Evolutionary conservation across 2,888 invertebrate genomes (phyloP).

Genomic region (Drosophila mimetica): DNA sequence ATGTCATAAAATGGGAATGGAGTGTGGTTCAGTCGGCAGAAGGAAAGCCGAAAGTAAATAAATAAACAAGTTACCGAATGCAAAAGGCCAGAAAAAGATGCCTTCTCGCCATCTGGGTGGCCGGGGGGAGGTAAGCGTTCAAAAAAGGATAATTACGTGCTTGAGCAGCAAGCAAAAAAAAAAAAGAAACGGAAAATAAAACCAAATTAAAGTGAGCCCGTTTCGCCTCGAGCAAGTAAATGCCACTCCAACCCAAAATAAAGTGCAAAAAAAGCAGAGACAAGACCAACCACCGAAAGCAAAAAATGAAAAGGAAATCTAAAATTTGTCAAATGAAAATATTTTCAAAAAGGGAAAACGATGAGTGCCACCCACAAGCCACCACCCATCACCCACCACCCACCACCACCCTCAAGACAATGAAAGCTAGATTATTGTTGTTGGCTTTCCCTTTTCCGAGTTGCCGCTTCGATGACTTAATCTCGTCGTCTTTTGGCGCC

Average conservation of each 20-base stretch:
- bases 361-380: conserved; percentile 26
- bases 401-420: conserved; percentile 32
- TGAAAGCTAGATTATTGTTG: conserved; percentile 53
- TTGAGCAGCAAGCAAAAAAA: conserved; percentile 64
- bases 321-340: conserved; percentile 77
- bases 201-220: conserved; percentile 68
- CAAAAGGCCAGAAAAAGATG: conserved; percentile 36
- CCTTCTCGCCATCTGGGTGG: too few species aligned
- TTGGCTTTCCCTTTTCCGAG: conserved; percentile 40
- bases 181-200: conserved; percentile 17
- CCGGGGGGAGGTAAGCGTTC: conserved; percentile 21
- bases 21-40: conserved; percentile 40
- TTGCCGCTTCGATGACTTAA: conserved; percentile 78
- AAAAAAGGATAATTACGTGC: conserved; percentile 79
- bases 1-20: conserved; percentile 74
- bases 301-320: conserved; percentile 30
- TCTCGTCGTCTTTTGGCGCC: conserved; percentile 76
- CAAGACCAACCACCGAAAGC: conserved; percentile 35
- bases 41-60: conserved; percentile 53
- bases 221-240: conserved; percentile 68
- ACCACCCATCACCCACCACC: neutral
- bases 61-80: conserved; percentile 63
- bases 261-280: conserved; percentile 5
- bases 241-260: conserved; percentile 45
- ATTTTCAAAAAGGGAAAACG: conserved; percentile 47